A percentile compares a stretch with the other conserved stretches of the same genome.
These are phyloP conservation scores for Trichonephila inaurata DNA, from an alignment of 1,140 invertebrate species.

Conservation along the genomic window DNA sequence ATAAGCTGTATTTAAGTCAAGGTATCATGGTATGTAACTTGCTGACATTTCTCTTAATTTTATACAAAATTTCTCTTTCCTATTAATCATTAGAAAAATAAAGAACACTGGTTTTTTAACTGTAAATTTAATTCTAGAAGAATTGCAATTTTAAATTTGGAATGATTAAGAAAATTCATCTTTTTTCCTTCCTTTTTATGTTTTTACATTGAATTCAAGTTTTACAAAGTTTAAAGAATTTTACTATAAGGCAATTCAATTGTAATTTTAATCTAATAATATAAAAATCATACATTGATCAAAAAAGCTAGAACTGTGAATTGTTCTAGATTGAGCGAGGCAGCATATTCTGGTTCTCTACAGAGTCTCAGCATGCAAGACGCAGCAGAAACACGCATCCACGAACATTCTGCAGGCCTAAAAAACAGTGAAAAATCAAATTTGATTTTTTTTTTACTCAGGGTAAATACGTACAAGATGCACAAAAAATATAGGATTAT, in stretches of 20 bases:
- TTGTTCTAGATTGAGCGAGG: constrained; percentile 95
- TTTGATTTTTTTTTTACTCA: too few relatives aligned
- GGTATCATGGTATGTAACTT: too few relatives aligned
- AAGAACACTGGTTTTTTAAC: too few relatives aligned
- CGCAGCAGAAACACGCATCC: constrained; percentile 93
- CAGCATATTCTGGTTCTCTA: constrained; percentile 86
- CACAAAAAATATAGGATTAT: too few relatives aligned
- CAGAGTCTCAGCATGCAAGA: constrained; percentile 95
- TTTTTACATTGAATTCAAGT: background rate
- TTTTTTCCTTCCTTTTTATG: background rate
- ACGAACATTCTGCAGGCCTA: constrained; percentile 89
- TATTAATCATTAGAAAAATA: too few relatives aligned
- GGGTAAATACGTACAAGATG: too few relatives aligned
- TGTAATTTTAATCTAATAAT: background rate
- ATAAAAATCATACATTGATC: constrained; percentile 87
- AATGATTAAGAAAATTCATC: too few relatives aligned
- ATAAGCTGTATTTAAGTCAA: too few relatives aligned
- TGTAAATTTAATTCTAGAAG: too few relatives aligned
- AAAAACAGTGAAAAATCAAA: background rate
- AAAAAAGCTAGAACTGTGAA: constrained; percentile 95
- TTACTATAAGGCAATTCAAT: background rate
- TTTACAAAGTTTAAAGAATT: background rate
- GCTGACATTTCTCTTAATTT: too few relatives aligned
- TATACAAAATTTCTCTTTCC: too few relatives aligned
- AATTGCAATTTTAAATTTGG: too few relatives aligned